Base-by-base conservation (phyloP, 2,797 vertebrate species). In the Catharus ustulatus region DNA sequence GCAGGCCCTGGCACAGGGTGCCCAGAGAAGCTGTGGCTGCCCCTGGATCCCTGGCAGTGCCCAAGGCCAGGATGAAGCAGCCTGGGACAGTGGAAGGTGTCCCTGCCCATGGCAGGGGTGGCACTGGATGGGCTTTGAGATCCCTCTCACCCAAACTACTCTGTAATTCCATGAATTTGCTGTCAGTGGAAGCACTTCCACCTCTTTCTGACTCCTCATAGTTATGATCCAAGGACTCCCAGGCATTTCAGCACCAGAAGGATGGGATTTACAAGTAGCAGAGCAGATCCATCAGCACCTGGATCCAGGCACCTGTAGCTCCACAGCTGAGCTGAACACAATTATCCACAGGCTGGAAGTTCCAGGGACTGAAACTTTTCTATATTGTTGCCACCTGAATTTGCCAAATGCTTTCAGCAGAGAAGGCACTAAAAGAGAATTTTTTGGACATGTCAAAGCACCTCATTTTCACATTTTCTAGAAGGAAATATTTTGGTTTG, bases 401-500 rank as follows among this genome's bases (percentile, higher is more conserved):
- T 59, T 49, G 61, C 87, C 89, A 93, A 95, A 54, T 24, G 54
- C 73, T 87, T 87, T 77, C 82, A 93, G 52, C 48, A 61, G 58
- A 80, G 78, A 69, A 93, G 34, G 81, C 58, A 89, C 84, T 55
- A 84, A 69, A 89, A 74, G 34, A 38, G 66, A 74, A 67, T 67
- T 83, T 86, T 95, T 10, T 74, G 21, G 89, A 85, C 30, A 12
- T 89, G 94, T 96, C 95, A 93, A 92, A 96, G 95, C 69, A 92
- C 78, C 57, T 95, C 81, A 87, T 96, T 93, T 96, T 94, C 89
- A 89, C 84, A 43, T 94, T 91, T 87, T 89, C 81, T 80, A n/a
- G 78, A 80, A 85, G 72, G 89, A 95, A 96, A 93, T 94, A 88
- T 95, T 96, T 94, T 93, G 81, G 36, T 83, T 91, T 91, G 78